Evolutionary conservation across 2,888 invertebrate species (phyloP).

Genomic region (Trichopria drosophilae): DNA sequence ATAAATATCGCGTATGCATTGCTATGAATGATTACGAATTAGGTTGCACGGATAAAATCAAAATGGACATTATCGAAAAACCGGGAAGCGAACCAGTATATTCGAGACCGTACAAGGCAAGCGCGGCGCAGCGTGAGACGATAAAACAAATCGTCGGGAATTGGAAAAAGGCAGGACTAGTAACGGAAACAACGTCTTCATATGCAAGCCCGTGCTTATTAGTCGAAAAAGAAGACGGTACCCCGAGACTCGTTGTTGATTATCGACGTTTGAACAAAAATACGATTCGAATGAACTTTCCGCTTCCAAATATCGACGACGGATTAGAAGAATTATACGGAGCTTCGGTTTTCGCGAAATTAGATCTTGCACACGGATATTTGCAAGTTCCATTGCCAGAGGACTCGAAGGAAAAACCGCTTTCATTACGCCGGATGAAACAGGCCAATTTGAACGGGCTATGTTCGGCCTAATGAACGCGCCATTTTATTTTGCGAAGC

Average conservation of each 20-base stretch:
- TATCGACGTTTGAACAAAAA: slow-evolving; percentile 23
- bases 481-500: slow-evolving; percentile 37
- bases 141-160: slow-evolving; percentile 19
- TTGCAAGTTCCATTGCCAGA: slow-evolving; percentile 20
- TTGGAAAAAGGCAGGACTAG: too few species aligned
- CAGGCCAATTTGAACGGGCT: slow-evolving; percentile 42
- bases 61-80: too few species aligned
- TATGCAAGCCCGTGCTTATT: slow-evolving; percentile 25
- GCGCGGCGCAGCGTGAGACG: slow-evolving; percentile 16
- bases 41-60: too few species aligned
- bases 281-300: slow-evolving; percentile 28
- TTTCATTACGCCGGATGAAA: too few species aligned
- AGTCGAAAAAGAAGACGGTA: slow-evolving; percentile 18
- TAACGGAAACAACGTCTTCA: slow-evolving; percentile 17
- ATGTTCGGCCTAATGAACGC: slow-evolving; percentile 44
- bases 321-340: slow-evolving; percentile 28
- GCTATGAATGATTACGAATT: too few species aligned
- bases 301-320: slow-evolving; percentile 24
- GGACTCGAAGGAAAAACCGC: slow-evolving; percentile 15
- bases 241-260: slow-evolving; percentile 20
- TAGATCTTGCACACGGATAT: slow-evolving; percentile 22
- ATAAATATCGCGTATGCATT: too few species aligned
- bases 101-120: slow-evolving; percentile 21
- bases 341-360: slow-evolving; percentile 24
- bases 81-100: too few species aligned